phyloP scores from a whole-genome alignment of 2,888 invertebrate genomes.

The Caenorhabditis auriculariae region DNA sequence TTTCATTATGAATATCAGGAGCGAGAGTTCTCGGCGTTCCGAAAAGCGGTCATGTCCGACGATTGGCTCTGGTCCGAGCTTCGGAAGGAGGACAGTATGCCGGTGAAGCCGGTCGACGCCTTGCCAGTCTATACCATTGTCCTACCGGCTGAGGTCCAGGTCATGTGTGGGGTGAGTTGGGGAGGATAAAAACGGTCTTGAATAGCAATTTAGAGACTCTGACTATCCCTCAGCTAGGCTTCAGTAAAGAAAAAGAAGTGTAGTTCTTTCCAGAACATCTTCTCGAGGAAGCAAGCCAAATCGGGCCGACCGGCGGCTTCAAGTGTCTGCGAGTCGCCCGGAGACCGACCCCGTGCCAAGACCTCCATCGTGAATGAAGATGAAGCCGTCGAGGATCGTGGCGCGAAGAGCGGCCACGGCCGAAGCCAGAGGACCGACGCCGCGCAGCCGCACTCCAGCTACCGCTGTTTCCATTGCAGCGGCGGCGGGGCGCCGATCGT shows the following conservation, averaged over 20 bases:
- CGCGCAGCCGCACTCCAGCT: conserved; percentile 31
- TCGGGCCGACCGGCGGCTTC: no score
- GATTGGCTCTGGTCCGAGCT: conserved; percentile 26
- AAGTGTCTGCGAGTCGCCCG: no score
- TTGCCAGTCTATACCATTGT: conserved; percentile 32
- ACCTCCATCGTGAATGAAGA: not conserved
- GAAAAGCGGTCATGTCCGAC: conserved; percentile 21
- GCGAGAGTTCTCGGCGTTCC: conserved; percentile 26
- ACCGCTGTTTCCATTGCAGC: conserved; percentile 40
- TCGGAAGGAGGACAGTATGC: conserved; percentile 14
- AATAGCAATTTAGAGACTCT: no score
- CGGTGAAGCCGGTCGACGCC: conserved; percentile 17
- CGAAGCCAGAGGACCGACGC: conserved; percentile 14
- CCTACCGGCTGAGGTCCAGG: conserved; percentile 39
- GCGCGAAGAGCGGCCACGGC: conserved; percentile 34
- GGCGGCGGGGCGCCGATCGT: conserved; percentile 24
- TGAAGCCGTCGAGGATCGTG: conserved; percentile 13
- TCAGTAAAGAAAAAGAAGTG: no score
- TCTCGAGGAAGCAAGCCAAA: no score
- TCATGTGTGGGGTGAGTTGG: conserved; percentile 37
- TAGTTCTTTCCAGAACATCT: conserved; percentile 21
- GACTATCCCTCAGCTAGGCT: no score
- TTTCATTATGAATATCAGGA: no score
- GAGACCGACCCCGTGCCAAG: not conserved
- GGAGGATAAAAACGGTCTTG: no score